A percentile compares a stretch with the other conserved stretches of the same genome.
Conservation (phyloP, 2,113 vertebrate species). For the Thomomys bottae region DNA sequence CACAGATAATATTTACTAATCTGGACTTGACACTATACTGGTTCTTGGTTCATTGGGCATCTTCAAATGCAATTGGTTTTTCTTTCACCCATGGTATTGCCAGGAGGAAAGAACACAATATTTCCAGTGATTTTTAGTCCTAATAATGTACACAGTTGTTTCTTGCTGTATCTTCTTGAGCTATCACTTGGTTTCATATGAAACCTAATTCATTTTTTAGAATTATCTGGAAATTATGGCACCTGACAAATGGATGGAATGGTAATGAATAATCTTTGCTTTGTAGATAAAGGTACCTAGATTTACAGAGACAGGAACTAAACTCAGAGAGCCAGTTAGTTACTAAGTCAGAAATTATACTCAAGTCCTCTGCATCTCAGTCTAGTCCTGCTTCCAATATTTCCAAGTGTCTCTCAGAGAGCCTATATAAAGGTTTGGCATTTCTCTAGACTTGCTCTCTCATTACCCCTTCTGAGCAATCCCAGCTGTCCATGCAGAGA, state of each 20-base stretch:
- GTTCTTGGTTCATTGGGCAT: background rate
- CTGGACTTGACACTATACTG: background rate
- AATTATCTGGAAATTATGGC: background rate
- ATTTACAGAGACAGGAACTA: background rate
- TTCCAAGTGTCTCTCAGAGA: constrained; percentile 56
- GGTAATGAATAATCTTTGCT: background rate
- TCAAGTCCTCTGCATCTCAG: constrained; percentile 3
- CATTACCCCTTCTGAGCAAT: constrained; percentile 63
- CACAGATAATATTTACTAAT: background rate
- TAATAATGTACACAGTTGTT: background rate
- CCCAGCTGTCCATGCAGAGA: constrained; percentile 72
- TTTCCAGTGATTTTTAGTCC: background rate
- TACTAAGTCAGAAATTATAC: background rate
- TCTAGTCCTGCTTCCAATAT: constrained; percentile 50
- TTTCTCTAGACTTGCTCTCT: constrained; percentile 66
- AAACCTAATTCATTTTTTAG: background rate
- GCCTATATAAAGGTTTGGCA: constrained; percentile 78
- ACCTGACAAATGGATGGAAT: background rate
- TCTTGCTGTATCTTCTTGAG: background rate
- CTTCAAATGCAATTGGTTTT: background rate
- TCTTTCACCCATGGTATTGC: background rate
- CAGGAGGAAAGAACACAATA: too few relatives aligned
- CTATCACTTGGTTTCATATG: background rate
- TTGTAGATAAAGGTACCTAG: background rate
- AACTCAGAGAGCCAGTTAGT: background rate